These are phyloP conservation scores for Tiliqua scincoides DNA, from an alignment of 2,113 vertebrate species.

Conservation along the genomic window DNA sequence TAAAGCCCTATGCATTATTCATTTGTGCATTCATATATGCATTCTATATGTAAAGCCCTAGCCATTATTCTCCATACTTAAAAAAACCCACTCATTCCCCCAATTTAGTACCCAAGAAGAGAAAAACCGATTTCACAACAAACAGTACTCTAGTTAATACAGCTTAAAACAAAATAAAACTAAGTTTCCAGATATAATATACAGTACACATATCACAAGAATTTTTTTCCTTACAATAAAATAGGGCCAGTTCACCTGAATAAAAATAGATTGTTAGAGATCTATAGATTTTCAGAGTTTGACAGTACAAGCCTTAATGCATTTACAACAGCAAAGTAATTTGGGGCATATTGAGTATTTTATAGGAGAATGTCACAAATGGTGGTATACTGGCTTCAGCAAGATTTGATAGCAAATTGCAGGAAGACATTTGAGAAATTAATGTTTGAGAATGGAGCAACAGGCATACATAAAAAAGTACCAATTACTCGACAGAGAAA, in stretches of 20 bases:
- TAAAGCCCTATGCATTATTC: too few species aligned
- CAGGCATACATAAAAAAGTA: neutral
- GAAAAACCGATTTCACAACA: too few species aligned
- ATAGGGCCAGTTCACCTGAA: too few species aligned
- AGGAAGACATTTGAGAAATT: neutral
- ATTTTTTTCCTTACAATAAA: neutral
- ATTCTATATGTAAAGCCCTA: too few species aligned
- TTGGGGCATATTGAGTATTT: neutral
- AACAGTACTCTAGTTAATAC: too few species aligned
- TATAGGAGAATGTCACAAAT: neutral
- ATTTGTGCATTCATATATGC: too few species aligned
- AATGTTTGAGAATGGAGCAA: neutral
- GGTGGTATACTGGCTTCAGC: neutral
- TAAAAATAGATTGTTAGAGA: neutral
- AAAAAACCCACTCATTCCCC: too few species aligned
- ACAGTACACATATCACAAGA: too few species aligned
- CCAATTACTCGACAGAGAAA: neutral
- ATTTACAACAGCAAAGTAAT: neutral
- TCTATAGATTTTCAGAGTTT: neutral
- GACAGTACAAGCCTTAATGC: neutral
- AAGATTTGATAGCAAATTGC: neutral
- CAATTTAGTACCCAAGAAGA: too few species aligned
- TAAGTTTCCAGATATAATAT: too few species aligned
- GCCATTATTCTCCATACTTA: too few species aligned
- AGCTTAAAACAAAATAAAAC: too few species aligned